A percentile compares a stretch with the other conserved stretches of the same genome.
These are phyloP conservation scores for Phocoena phocoena DNA, from an alignment of 2,113 vertebrate genomes.

Conservation along the genomic window DNA sequence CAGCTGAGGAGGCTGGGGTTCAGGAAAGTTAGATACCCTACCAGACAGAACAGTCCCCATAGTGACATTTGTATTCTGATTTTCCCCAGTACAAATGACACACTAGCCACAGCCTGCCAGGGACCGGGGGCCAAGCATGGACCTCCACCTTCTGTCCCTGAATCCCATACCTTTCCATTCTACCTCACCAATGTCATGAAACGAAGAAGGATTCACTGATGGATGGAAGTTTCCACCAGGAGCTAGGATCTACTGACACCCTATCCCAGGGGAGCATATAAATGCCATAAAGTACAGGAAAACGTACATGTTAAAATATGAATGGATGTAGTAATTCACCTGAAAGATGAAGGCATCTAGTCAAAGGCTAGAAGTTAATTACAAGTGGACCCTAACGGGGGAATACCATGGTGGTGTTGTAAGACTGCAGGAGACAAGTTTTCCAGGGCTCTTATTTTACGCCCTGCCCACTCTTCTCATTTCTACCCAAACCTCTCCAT, in stretches of 20 bases:
- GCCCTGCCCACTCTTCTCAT: too few relatives aligned
- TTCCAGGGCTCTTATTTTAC: not conserved
- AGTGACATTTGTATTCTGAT: too few relatives aligned
- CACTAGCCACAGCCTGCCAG: not conserved
- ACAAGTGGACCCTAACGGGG: not conserved
- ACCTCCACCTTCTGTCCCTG: not conserved
- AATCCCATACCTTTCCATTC: not conserved
- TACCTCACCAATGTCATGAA: not conserved
- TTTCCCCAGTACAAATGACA: not conserved
- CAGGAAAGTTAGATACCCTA: not conserved
- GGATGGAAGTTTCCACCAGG: not conserved
- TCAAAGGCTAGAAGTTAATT: not conserved
- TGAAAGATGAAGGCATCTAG: not conserved
- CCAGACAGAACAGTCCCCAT: not conserved
- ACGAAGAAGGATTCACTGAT: not conserved
- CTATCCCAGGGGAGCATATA: not conserved
- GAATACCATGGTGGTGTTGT: accelerated
- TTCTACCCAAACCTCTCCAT: not conserved
- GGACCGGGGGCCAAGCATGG: not conserved
- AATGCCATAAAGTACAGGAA: not conserved
- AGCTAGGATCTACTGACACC: not conserved
- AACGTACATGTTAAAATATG: not conserved
- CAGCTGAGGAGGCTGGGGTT: not conserved
- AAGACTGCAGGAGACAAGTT: not conserved
- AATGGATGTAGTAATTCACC: not conserved